These are phyloP conservation scores for Seira ritae DNA, from an alignment of 2,888 invertebrate genomes.

Conservation along the genomic window DNA sequence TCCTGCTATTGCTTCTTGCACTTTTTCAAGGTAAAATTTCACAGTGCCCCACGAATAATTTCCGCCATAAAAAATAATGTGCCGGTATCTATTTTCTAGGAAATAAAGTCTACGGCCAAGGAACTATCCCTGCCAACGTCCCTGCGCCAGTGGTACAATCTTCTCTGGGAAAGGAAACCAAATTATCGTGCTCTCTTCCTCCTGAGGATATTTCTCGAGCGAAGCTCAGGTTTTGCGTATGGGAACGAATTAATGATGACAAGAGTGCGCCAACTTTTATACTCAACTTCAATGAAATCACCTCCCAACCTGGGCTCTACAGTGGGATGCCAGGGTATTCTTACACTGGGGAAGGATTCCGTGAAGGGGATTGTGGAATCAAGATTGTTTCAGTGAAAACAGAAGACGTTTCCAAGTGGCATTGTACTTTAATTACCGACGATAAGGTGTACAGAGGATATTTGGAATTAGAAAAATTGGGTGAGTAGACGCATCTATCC, in stretches of 20 bases:
- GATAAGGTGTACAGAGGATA: conserved; percentile 50
- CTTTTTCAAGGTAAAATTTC: neutral
- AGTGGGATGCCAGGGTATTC: conserved; percentile 56
- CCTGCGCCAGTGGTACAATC: conserved; percentile 19
- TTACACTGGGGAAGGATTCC: conserved; percentile 65
- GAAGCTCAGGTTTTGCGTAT: conserved; percentile 35
- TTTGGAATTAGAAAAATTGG: conserved; percentile 50
- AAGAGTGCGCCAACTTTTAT: conserved; percentile 19
- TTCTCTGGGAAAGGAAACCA: conserved; percentile 25
- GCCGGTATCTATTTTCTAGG: neutral
- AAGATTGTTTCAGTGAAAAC: conserved; percentile 62
- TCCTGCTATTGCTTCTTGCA: neutral
- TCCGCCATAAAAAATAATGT: neutral
- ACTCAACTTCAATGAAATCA: conserved; percentile 47
- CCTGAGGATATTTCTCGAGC: neutral
- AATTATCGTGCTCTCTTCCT: conserved; percentile 4
- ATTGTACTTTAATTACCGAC: conserved; percentile 64
- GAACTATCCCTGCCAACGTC: conserved; percentile 23
- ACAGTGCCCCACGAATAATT: neutral
- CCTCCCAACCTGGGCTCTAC: conserved; percentile 40
- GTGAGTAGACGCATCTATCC: too few relatives aligned
- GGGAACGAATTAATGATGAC: conserved; percentile 37
- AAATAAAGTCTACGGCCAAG: conserved; percentile 17
- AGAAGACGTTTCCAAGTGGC: conserved; percentile 67
- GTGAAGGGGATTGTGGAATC: conserved; percentile 66